Conservation (phyloP, 2,113 vertebrate genomes). For the Chlorocebus sabaeus region DNA sequence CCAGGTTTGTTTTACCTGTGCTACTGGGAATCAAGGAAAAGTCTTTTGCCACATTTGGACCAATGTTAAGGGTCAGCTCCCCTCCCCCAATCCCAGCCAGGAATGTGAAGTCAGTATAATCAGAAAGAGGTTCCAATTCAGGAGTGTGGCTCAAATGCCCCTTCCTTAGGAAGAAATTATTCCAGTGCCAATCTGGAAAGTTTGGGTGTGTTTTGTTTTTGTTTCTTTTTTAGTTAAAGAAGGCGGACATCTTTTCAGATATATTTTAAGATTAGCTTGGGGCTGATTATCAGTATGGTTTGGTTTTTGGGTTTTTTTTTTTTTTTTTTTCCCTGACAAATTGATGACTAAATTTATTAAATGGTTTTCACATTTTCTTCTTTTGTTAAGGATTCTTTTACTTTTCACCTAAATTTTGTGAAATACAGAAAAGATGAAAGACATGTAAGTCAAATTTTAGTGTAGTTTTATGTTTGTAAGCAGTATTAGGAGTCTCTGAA, state of each 20-base stretch:
- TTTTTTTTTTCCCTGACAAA: neutral
- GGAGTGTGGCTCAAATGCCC: neutral
- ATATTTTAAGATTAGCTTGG: neutral
- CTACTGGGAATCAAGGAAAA: neutral
- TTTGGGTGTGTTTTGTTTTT: slow-evolving; percentile 10
- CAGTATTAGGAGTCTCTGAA: neutral
- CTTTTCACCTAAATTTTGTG: slow-evolving; percentile 14
- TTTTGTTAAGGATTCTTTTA: slow-evolving; percentile 9
- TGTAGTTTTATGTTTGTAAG: neutral
- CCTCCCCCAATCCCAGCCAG: neutral
- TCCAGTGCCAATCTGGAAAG: neutral
- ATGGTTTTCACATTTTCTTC: neutral
- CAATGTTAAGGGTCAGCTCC: neutral
- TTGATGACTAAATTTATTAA: neutral
- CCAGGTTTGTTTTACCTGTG: neutral
- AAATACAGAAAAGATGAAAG: neutral
- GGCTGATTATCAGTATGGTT: neutral
- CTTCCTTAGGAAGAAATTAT: slow-evolving; percentile 16
- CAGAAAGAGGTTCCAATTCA: neutral
- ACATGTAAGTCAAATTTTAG: neutral
- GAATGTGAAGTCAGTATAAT: neutral
- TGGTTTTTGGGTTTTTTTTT: neutral
- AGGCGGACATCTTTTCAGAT: neutral
- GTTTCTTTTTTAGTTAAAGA: neutral
- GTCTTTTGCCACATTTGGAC: neutral